Evolutionary conservation across 2,113 vertebrate species (phyloP), one percentile per base, ranked within the genome.

Genomic region (Bubo blakistoni): DNA sequence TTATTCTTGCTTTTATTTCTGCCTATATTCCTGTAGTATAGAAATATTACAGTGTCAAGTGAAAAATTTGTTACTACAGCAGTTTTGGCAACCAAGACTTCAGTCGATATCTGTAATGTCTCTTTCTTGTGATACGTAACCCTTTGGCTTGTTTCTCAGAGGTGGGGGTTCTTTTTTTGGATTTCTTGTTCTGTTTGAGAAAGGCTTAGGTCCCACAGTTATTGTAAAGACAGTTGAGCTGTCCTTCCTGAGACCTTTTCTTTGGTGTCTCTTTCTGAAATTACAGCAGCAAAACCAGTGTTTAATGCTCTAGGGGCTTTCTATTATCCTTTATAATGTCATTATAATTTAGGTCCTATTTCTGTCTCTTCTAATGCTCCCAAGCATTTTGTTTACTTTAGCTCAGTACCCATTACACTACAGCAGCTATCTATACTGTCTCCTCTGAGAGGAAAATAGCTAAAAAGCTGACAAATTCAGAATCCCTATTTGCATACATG

Each of bases 341-440:
- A 57, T 52, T 88, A 26, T 25, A 47, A 94, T 94, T 94, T 66
- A 47, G 63, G 14, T 20, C 26, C 38, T 90, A 81, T 90, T 86
- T 81, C 67, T 65, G 2, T 91, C 52, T 73, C 46, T 81, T 62
- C 67, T 95, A 66, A 92, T 94, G 82, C 30, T 93, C 59, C 67
- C 24, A 51, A 93, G 63, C 92, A 84, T 38, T 73, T 88, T 92
- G 85, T 96, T 96, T 92, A 44, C 82, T 88, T 57, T 30, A 71
- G 40, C 76, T 94, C 5, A 3, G 57, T 59, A 17, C 54, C 40
- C 66, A 11, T 79, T 36, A n/a, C 13, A 4, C 44, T 51, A 21
- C 7, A 54, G 83, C 51, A 54, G 4, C 62, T 80, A 80, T 72
- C 51, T 62, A 9, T 24, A 44, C 82, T 5, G 15, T 76, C 30